phyloP scores from a whole-genome alignment of 1,140 invertebrate genomes.

The Tetraneura akinire region DNA sequence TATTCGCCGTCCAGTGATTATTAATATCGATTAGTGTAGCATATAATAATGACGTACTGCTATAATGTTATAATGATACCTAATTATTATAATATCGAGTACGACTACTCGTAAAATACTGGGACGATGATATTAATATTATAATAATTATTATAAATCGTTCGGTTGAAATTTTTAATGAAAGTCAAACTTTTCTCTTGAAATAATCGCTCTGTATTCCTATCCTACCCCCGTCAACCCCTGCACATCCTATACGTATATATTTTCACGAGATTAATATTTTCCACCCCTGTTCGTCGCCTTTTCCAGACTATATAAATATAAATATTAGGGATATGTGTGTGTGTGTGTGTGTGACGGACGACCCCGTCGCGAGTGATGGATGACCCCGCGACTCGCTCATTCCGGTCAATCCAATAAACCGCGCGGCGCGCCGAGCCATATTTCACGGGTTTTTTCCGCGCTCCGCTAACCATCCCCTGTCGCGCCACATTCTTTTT shows the following conservation, averaged over 20 bases:
- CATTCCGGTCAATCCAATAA: slow-evolving; percentile 43
- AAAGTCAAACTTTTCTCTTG: background rate
- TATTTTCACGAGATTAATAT: slow-evolving; percentile 40
- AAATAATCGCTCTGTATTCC: background rate
- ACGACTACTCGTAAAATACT: too few relatives aligned
- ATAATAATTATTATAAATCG: too few relatives aligned
- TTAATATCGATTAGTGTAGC: too few relatives aligned
- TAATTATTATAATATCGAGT: too few relatives aligned
- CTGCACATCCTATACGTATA: background rate
- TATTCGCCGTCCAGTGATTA: background rate
- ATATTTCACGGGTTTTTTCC: slow-evolving; percentile 33
- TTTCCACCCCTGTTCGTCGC: background rate
- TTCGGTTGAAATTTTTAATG: background rate
- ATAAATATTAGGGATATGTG: background rate
- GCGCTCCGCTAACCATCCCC: slow-evolving; percentile 4
- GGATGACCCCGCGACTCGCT: slow-evolving; percentile 40
- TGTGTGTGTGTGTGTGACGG: background rate
- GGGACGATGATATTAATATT: background rate
- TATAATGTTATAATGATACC: too few relatives aligned
- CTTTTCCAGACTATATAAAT: background rate
- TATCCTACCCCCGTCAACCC: too few relatives aligned
- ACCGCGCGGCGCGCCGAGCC: slow-evolving; percentile 1
- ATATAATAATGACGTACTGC: too few relatives aligned
- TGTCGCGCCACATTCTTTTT: slow-evolving; percentile 11
- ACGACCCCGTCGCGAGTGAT: slow-evolving; percentile 21